A percentile compares a stretch with the other conserved stretches of the same genome.
Conservation (phyloP, 2,888 invertebrate genomes). For the Epicampocera succincta region DNA sequence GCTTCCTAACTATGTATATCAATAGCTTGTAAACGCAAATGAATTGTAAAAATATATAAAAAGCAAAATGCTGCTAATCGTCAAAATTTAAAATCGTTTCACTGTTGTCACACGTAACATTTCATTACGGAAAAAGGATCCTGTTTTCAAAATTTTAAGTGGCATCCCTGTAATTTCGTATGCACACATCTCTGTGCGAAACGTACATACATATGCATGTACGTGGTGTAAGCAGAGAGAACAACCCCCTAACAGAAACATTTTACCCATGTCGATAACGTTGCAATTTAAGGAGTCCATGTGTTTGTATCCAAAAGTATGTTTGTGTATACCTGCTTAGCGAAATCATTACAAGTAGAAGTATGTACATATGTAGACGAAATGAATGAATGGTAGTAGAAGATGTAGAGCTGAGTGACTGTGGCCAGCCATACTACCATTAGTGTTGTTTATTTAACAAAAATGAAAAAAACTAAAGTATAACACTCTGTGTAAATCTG, state of each 20-base stretch:
- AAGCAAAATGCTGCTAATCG: no score
- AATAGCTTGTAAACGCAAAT: no score
- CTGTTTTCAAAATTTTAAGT: neutral
- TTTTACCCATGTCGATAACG: slow-evolving; percentile 51
- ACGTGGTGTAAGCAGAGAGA: slow-evolving; percentile 33
- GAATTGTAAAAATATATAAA: no score
- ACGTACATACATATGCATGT: slow-evolving; percentile 3
- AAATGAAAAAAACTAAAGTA: slow-evolving; percentile 47
- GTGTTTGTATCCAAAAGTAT: slow-evolving; percentile 31
- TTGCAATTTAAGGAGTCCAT: slow-evolving; percentile 52
- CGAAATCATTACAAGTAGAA: slow-evolving; percentile 49
- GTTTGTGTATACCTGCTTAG: slow-evolving; percentile 32
- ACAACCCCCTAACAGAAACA: slow-evolving; percentile 46
- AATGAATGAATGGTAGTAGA: slow-evolving; percentile 57
- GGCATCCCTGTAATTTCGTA: slow-evolving; percentile 29
- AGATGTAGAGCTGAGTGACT: slow-evolving; percentile 49
- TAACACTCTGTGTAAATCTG: slow-evolving; percentile 63
- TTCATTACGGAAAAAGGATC: neutral
- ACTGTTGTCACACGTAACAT: no score
- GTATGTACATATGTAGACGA: slow-evolving; percentile 49
- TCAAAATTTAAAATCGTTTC: no score
- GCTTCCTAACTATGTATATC: no score
- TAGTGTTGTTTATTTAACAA: slow-evolving; percentile 48
- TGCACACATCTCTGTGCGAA: slow-evolving; percentile 6
- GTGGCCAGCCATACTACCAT: slow-evolving; percentile 57